Evolutionary conservation across 2,797 vertebrate genomes (phyloP).

Genomic region (Myripristis murdjan): DNA sequence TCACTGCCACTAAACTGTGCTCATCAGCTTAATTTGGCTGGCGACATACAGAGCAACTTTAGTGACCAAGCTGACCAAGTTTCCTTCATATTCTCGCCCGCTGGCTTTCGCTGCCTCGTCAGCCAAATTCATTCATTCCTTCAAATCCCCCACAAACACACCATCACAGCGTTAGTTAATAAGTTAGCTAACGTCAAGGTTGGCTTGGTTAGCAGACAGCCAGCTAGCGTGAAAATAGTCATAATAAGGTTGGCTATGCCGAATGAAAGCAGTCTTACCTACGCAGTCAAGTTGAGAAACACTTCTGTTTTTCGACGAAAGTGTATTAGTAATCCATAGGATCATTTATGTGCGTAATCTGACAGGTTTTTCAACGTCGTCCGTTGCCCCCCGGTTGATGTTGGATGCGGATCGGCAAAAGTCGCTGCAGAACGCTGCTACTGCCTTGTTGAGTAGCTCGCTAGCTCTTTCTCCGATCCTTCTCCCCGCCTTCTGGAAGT

Average conservation of each 20-base stretch:
- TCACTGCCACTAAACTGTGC: constrained; percentile 26
- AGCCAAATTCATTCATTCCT: constrained; percentile 69
- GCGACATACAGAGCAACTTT: constrained; percentile 67
- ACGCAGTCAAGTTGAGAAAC: constrained; percentile 79
- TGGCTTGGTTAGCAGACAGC: constrained; percentile 68
- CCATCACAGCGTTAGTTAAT: constrained; percentile 67
- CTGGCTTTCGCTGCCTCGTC: constrained; percentile 1
- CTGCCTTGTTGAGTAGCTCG: constrained; percentile 79
- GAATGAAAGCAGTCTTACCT: constrained; percentile 79
- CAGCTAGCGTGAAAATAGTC: constrained; percentile 70
- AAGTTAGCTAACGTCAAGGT: constrained; percentile 79
- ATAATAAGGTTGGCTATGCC: constrained; percentile 66
- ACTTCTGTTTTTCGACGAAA: constrained; percentile 73
- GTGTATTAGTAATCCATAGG: constrained; percentile 81
- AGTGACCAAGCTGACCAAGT: constrained; percentile 47
- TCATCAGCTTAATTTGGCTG: constrained; percentile 44
- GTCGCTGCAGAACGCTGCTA: constrained; percentile 76
- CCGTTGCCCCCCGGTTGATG: constrained; percentile 66
- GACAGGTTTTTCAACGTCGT: constrained; percentile 71
- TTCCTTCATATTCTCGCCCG: constrained; percentile 17
- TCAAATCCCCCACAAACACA: constrained; percentile 37
- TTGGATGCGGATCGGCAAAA: constrained; percentile 81
- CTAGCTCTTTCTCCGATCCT: constrained; percentile 78
- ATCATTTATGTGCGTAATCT: constrained; percentile 73
- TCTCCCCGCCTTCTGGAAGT: constrained; percentile 68